Evolutionary conservation across 2,113 vertebrate genomes (phyloP).

Genomic region (human (Homo sapiens)): GRCh38 chr5:109190001-109190500

Average conservation of each 20-base stretch:
- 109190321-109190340: constrained; percentile 19
- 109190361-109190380: not conserved
- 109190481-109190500: not conserved
- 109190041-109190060: constrained; percentile 59
- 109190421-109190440: not conserved
- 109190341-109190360: constrained; percentile 10
- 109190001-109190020: constrained; percentile 58
- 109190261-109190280: not conserved
- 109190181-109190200: constrained; percentile 55
- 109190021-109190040: constrained; percentile 70
- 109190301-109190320: not conserved
- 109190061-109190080: constrained; percentile 57
- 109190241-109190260: constrained; percentile 32
- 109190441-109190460: not conserved
- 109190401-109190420: not conserved
- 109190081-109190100: constrained; percentile 67
- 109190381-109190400: not conserved
- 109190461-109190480: not conserved
- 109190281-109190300: not conserved
- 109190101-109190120: constrained; percentile 69
- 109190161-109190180: constrained; percentile 69
- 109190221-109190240: constrained; percentile 12
- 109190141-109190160: constrained; percentile 66
- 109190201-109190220: constrained; percentile 54
- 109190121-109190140: constrained; percentile 69